A percentile compares a stretch with the other conserved stretches of the same genome.
These are phyloP conservation scores for Botia kubotai DNA, from an alignment of 2,797 vertebrate genomes.

Conservation along the genomic window DNA sequence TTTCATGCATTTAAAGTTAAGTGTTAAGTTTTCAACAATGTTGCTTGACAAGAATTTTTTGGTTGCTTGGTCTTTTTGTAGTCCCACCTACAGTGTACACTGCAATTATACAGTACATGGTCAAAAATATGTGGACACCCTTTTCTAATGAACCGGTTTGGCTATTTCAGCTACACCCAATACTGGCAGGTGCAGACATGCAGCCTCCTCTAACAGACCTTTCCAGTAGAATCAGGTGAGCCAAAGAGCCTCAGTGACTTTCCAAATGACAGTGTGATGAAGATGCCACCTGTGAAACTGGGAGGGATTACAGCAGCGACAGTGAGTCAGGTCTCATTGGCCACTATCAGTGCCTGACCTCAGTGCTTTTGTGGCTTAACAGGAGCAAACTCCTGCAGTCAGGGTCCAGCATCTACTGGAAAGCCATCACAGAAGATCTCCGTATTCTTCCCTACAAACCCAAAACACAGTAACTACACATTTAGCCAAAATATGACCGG, in stretches of 20 bases:
- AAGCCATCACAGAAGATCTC: background rate
- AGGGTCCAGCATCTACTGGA: background rate
- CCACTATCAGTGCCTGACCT: background rate
- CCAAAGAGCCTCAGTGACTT: background rate
- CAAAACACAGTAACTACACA: background rate
- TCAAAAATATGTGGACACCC: background rate
- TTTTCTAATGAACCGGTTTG: background rate
- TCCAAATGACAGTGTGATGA: background rate
- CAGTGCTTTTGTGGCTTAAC: background rate
- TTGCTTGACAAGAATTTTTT: background rate
- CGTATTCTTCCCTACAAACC: background rate
- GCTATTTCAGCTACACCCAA: background rate
- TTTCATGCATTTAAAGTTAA: background rate
- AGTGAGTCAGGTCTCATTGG: background rate
- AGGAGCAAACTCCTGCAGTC: background rate
- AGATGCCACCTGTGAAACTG: slow-evolving; percentile 3
- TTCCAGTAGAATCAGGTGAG: background rate
- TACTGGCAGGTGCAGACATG: background rate
- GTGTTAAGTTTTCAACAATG: too few relatives aligned
- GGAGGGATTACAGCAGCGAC: background rate
- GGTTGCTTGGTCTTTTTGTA: background rate
- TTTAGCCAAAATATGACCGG: background rate
- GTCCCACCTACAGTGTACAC: background rate
- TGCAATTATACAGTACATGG: background rate
- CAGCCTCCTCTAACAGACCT: background rate